A percentile compares a stretch with the other conserved stretches of the same genome.
These are phyloP conservation scores for Cynaeus angustus DNA, from an alignment of 2,888 invertebrate genomes.

Conservation along the genomic window DNA sequence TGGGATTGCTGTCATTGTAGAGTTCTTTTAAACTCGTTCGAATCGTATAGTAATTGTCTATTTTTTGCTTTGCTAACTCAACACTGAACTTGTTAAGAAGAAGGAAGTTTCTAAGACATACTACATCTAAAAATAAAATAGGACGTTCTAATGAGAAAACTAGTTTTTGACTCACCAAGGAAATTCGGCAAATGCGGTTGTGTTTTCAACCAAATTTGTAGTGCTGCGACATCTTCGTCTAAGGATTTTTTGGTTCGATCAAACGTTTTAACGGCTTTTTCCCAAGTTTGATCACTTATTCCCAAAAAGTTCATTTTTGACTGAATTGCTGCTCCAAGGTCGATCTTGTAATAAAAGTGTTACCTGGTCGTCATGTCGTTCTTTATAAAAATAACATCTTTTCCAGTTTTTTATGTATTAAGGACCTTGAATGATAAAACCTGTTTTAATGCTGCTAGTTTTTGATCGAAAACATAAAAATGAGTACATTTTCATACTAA, in stretches of 20 bases:
- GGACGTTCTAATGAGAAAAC: not conserved
- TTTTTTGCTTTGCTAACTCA: not conserved
- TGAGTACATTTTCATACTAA: too few species aligned
- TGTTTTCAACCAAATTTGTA: not conserved
- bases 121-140: not conserved
- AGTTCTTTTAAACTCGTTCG: not conserved
- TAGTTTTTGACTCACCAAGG: not conserved
- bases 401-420: too few species aligned
- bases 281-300: not conserved
- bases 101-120: not conserved
- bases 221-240: constrained; percentile 5
- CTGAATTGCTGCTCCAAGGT: too few species aligned
- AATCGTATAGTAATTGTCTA: not conserved
- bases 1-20: not conserved
- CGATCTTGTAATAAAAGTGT: too few species aligned
- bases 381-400: too few species aligned
- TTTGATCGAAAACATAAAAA: too few species aligned
- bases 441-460: too few species aligned
- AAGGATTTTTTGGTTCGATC: not conserved
- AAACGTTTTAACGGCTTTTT: not conserved
- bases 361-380: too few species aligned
- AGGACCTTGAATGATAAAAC: too few species aligned
- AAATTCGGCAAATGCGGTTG: not conserved
- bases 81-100: not conserved
- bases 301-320: not conserved